Base-by-base conservation (phyloP, 1,140 invertebrate genomes). In the Monomorium pharaonis region DNA sequence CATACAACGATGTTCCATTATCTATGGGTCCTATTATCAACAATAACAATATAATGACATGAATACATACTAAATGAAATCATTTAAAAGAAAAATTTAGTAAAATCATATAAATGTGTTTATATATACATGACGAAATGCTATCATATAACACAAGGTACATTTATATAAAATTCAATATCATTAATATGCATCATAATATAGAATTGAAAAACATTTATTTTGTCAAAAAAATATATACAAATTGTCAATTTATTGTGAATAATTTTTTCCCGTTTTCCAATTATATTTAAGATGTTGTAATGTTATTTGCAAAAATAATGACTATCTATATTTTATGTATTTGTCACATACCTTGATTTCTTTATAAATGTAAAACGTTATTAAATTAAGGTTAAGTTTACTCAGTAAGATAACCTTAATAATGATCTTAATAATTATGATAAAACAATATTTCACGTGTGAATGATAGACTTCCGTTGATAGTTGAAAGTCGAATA, bases 1-100 rank as follows among this genome's bases (percentile, higher is more conserved):
- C 54, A 86, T 83, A 60, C 93, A 94, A 4, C 81, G 88, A 74
- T 91, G 89, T 37, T 86, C 65, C 93, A 93, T 94, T 67, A 58
- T 87, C 10, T 9, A 21, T 44, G 54, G 12, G 86, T 7, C 21
- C 70, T 14, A 10, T 21, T 0, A n/a, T n/a, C n/a, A n/a, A n/a
- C n/a, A n/a, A n/a, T n/a, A 65, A 69, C 2, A 72, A 86, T 33
- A 14, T 80, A 37, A 78, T 14, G 6, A 70, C 3, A 47, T 47
- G 14, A 67, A 24, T 65, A 24, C 10, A 21, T 63, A 54, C 21
- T 21, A 27, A 18, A 7, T 30, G n/a, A 42, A 33, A 14, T 44
- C 3, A 44, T 44, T 42, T 30, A 27, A 24, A 27, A 9, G 37
- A 74, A 54, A 74, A 54, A n/a, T 74, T 6, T 6, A 4, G 54